phyloP scores from a whole-genome alignment of 1,140 invertebrate species.

The Leptopilina clavipes region DNA sequence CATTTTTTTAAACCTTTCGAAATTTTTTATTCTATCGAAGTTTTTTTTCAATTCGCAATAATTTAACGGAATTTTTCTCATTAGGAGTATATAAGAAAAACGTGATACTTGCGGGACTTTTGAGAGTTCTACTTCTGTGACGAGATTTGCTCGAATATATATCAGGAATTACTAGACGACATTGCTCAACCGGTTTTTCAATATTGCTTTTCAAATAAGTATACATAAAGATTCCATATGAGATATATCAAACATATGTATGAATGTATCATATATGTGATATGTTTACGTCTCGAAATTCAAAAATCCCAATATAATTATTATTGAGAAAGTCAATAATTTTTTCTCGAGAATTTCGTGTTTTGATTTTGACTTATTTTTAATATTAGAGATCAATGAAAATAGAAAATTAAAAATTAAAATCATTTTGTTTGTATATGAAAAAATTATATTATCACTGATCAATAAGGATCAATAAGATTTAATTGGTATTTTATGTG shows the following conservation, averaged over 20 bases:
- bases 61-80: neutral
- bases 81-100: neutral
- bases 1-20: too few relatives aligned
- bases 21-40: neutral
- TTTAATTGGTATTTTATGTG: conserved; percentile 4
- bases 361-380: too few relatives aligned
- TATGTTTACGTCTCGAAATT: neutral
- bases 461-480: neutral
- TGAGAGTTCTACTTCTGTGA: conserved; percentile 15
- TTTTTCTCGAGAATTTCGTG: neutral
- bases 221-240: conserved; percentile 28
- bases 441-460: too few relatives aligned
- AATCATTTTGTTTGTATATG: too few relatives aligned
- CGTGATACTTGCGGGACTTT: conserved; percentile 26
- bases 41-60: neutral
- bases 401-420: too few relatives aligned
- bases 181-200: conserved; percentile 41
- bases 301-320: neutral
- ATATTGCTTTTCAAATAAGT: conserved; percentile 36
- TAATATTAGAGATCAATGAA: too few relatives aligned
- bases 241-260: neutral
- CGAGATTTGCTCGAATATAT: conserved; percentile 18
- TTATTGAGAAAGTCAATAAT: conserved; percentile 1
- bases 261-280: neutral
- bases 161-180: conserved; percentile 20